Conservation (phyloP, 2,888 invertebrate genomes). For the Sycophila texana region DNA sequence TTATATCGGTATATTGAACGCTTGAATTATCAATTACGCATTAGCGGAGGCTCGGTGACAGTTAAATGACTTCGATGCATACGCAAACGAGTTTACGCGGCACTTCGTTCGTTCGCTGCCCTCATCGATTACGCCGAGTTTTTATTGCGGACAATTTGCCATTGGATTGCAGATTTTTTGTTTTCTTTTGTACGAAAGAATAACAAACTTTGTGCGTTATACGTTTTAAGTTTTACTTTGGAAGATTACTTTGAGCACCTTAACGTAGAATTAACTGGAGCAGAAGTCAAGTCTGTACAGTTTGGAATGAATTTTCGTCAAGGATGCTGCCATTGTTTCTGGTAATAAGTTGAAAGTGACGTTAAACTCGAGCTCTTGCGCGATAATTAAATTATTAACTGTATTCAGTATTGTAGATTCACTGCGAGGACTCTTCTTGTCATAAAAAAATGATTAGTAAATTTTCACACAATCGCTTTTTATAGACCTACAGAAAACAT, state of each 20-base stretch:
- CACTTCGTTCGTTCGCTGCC: no score
- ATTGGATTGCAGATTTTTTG: no score
- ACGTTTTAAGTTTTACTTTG: no score
- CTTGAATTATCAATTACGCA: conserved; percentile 21
- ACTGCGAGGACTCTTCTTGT: background rate
- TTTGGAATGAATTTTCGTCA: background rate
- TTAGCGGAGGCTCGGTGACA: conserved; percentile 11
- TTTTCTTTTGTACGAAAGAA: no score
- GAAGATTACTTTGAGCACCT: background rate
- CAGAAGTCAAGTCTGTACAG: background rate
- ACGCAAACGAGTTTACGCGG: no score
- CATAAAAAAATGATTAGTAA: background rate
- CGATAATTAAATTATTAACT: conserved; percentile 1
- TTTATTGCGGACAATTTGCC: no score
- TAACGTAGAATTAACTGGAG: background rate
- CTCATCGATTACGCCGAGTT: no score
- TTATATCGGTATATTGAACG: conserved; percentile 26
- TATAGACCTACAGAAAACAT: no score
- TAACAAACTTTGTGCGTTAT: no score
- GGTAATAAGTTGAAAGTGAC: background rate
- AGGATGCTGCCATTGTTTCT: background rate
- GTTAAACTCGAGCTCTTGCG: background rate
- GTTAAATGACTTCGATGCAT: conserved; percentile 12
- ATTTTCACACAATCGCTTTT: background rate
- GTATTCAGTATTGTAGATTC: background rate